Evolutionary conservation across 1,140 invertebrate genomes (phyloP), one percentile per base, ranked within the genome.

Genomic region (Ceratitis capitata): DNA sequence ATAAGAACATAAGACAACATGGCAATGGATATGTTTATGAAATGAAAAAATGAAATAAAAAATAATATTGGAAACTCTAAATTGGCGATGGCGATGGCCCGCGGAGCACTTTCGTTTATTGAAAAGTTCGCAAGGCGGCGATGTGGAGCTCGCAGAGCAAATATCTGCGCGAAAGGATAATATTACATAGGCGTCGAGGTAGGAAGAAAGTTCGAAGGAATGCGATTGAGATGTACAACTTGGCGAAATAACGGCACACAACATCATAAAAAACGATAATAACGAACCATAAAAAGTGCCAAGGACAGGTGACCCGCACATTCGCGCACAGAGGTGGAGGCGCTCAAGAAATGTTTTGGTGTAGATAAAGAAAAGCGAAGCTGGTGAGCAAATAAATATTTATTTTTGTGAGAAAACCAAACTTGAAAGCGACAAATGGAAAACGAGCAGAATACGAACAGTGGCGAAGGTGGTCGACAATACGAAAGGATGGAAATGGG

Each of bases 51-150:
- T 6, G 23, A 32, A 23, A 4, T 2, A 29, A 64, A 42, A 39
- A 45, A 78, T 19, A n/a, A 45, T 35, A 78, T 78, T 78, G 69
- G 23, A 42, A 78, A 45, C 23, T 9, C 32, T 9, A 78, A 39
- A 78, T 78, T 78, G 39, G 23, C 19, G 69, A 78, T 89, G 47
- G 7, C n/a, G 69, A 9, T 26, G 69, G 45, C 19, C n/a, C 39
- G 82, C 53, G 23, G 6, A 84, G 83, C 89, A 90, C 89, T 90
- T 90, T 90, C 89, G 89, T 89, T 90, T 90, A 90, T 90, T 90
- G 89, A 87, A 90, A 85, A 89, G 32, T 51, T 84, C 53, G 7
- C n/a, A 45, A 19, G 61, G 0, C 26, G 9, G 19, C 4, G 64
- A n/a, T 69, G 32, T 16, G 12, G 19, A 16, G 69, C 9, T 35